Evolutionary conservation across 2,888 invertebrate species (phyloP).

Genomic region (Ophion slaviceki): DNA sequence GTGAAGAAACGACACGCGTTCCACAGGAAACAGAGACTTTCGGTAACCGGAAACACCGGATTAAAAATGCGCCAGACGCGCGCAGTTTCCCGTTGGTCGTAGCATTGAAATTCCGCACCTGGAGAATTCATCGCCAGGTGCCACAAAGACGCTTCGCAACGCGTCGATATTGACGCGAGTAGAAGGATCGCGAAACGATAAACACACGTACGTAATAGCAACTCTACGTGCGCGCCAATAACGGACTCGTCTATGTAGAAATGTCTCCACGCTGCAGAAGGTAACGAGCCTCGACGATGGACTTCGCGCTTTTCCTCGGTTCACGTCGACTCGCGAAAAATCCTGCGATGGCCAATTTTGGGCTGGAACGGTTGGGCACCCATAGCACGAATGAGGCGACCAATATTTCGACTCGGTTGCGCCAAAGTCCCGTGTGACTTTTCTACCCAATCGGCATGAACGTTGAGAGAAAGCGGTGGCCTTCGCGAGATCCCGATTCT

Average conservation of each 20-base stretch:
- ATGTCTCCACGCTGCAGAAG: not conserved
- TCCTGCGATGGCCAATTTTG: not conserved
- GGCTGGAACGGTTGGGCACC: not conserved
- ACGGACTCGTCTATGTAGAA: not conserved
- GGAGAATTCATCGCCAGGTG: not conserved
- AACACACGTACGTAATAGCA: not conserved
- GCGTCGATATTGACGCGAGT: not conserved
- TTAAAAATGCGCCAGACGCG: not conserved
- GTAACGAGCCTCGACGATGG: not conserved
- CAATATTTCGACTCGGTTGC: not conserved
- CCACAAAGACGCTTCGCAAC: not conserved
- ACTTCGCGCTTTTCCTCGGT: not conserved
- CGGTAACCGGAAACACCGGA: not conserved
- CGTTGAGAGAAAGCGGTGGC: not conserved
- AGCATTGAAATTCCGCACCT: not conserved
- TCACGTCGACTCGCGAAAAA: not conserved
- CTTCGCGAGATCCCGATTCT: not conserved
- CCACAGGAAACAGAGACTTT: not conserved
- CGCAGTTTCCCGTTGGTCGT: not conserved
- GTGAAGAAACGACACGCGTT: not conserved
- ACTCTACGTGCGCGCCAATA: conserved; percentile 3
- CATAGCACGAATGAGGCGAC: not conserved
- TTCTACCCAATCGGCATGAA: not conserved
- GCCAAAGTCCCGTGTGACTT: not conserved
- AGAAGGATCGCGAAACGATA: not conserved